Evolutionary conservation across 2,113 vertebrate species (phyloP).

Genomic region (Planiliza haematocheilus): DNA sequence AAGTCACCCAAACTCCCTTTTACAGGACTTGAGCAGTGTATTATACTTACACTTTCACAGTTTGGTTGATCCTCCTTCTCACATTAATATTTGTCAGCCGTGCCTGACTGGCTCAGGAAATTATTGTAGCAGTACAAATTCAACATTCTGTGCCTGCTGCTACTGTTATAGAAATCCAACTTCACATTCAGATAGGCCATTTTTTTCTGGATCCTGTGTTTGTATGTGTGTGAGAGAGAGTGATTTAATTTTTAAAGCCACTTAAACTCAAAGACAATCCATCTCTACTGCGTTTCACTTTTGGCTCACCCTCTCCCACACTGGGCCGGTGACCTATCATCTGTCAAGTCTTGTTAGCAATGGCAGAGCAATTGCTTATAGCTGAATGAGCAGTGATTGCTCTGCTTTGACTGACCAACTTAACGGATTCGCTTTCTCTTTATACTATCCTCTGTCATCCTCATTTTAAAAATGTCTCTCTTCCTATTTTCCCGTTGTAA

Average conservation of each 20-base stretch:
- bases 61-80: background rate
- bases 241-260: constrained; percentile 13
- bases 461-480: too few relatives aligned
- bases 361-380: background rate
- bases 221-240: background rate
- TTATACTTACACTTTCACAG: background rate
- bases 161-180: constrained; percentile 10
- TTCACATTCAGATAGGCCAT: background rate
- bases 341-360: background rate
- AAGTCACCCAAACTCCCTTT: too few relatives aligned
- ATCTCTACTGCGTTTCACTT: constrained; percentile 14
- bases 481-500: too few relatives aligned
- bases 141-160: constrained; percentile 9
- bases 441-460: too few relatives aligned
- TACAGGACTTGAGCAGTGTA: too few relatives aligned
- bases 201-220: too few relatives aligned
- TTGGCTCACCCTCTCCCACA: constrained; percentile 4
- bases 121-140: constrained; percentile 24
- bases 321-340: background rate
- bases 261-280: constrained; percentile 22
- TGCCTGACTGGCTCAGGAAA: constrained; percentile 28
- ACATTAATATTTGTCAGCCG: constrained; percentile 31
- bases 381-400: background rate
- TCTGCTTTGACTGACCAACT: too few relatives aligned
- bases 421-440: too few relatives aligned